phyloP scores from a whole-genome alignment of 2,113 vertebrate species.

The Sarotherodon lohbergeri region DNA sequence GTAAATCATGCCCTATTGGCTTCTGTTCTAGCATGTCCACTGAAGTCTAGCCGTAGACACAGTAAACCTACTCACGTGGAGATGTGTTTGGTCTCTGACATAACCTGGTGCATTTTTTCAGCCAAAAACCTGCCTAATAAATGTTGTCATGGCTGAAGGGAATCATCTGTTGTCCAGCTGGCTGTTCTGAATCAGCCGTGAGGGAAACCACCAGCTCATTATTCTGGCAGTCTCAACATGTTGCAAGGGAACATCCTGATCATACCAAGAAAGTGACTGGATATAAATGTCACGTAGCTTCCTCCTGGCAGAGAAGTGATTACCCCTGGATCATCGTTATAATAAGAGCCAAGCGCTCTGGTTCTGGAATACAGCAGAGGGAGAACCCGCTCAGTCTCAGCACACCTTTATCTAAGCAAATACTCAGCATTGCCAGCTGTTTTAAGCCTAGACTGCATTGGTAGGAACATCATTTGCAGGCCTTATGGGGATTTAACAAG shows the following conservation, averaged over 20 bases:
- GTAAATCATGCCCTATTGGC: not conserved
- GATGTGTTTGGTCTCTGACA: conserved; percentile 3
- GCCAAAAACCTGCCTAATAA: not conserved
- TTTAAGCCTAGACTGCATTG: conserved; percentile 3
- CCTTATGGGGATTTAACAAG: conserved; percentile 4
- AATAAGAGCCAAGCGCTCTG: not conserved
- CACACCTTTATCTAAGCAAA: conserved; percentile 1
- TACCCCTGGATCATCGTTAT: conserved; percentile 1
- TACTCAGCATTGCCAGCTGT: not conserved
- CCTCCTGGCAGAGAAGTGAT: not conserved
- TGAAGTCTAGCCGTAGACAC: not conserved
- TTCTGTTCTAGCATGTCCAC: not conserved
- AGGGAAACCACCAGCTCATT: conserved; percentile 20
- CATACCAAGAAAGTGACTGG: conserved; percentile 27
- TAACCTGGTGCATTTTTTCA: conserved; percentile 15
- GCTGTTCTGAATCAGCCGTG: conserved; percentile 12
- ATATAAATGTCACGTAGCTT: conserved; percentile 4
- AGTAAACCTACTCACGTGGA: conserved; percentile 18
- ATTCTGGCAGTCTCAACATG: conserved; percentile 6
- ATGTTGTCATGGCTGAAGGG: not conserved
- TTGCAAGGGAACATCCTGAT: conserved; percentile 30
- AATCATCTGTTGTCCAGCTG: conserved; percentile 37
- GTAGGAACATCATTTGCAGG: conserved; percentile 1
- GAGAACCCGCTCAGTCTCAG: not conserved
- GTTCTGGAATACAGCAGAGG: not conserved